Conservation (phyloP, 35 echinoderm and acorn worm genomes). For the Holothuria glaberrima region DNA sequence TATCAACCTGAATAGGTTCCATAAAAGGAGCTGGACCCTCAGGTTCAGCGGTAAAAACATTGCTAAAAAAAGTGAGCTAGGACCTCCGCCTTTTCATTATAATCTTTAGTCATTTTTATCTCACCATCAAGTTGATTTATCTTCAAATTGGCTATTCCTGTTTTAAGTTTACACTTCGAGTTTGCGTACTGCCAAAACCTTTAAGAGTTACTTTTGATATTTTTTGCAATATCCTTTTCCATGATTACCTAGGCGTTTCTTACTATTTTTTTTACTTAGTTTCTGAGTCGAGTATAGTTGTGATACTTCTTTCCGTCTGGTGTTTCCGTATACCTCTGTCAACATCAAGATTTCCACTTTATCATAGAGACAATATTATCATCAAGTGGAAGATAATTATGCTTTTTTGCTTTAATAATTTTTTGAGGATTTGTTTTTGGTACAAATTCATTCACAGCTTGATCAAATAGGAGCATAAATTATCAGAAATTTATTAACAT, state of each 20-base stretch:
- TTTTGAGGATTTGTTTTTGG: slow-evolving; percentile 23
- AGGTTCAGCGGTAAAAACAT: too few relatives aligned
- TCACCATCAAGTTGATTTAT: too few relatives aligned
- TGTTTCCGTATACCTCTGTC: slow-evolving; percentile 17
- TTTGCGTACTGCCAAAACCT: slow-evolving; percentile 10
- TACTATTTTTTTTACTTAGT: background rate
- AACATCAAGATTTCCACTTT: background rate
- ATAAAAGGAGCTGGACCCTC: too few relatives aligned
- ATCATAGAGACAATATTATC: slow-evolving; percentile 3
- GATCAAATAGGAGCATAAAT: slow-evolving; percentile 29
- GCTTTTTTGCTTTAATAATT: slow-evolving; percentile 32
- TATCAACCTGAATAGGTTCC: too few relatives aligned
- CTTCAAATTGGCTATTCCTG: background rate
- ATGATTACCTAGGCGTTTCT: background rate
- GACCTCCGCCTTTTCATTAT: too few relatives aligned
- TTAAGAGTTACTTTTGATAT: slow-evolving; percentile 19
- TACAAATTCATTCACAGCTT: slow-evolving; percentile 15
- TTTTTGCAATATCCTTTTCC: slow-evolving; percentile 27
- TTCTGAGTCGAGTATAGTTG: slow-evolving; percentile 16
- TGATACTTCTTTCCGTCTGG: background rate
- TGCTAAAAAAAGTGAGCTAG: too few relatives aligned
- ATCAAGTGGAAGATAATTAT: slow-evolving; percentile 43
- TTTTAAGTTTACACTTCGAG: background rate
- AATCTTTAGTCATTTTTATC: too few relatives aligned
- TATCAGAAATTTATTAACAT: background rate